These are phyloP conservation scores for Penaeus japonicus DNA, from an alignment of 1,140 invertebrate genomes.

Conservation along the genomic window DNA sequence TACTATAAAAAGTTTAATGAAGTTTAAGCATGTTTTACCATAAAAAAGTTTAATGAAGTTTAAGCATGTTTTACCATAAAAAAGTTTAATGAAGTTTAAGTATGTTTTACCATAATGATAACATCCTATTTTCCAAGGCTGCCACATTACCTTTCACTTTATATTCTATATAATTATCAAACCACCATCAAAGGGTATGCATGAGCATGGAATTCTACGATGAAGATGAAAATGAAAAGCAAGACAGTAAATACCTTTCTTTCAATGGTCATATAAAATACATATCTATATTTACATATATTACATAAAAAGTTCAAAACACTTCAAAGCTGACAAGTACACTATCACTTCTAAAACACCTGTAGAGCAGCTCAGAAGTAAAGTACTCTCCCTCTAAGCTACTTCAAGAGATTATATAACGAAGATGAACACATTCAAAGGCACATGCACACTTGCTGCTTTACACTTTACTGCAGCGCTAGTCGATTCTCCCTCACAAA, in stretches of 20 bases:
- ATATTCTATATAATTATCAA: no score
- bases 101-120: no score
- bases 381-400: background rate
- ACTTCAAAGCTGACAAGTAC: background rate
- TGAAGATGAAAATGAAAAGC: no score
- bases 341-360: background rate
- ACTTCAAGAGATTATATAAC: background rate
- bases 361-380: no score
- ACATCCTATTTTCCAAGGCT: no score
- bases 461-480: background rate
- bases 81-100: no score
- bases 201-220: background rate
- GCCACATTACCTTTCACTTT: no score
- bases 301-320: background rate
- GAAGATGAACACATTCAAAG: conserved; percentile 6
- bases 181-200: background rate
- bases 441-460: background rate
- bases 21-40: no score
- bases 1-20: no score
- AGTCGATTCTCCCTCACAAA: background rate
- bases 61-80: no score
- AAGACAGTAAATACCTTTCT: background rate
- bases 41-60: no score
- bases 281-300: conserved; percentile 28
- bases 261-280: conserved; percentile 22